Evolutionary conservation across 2,113 vertebrate species (phyloP).

Genomic region (Probosciger aterrimus): DNA sequence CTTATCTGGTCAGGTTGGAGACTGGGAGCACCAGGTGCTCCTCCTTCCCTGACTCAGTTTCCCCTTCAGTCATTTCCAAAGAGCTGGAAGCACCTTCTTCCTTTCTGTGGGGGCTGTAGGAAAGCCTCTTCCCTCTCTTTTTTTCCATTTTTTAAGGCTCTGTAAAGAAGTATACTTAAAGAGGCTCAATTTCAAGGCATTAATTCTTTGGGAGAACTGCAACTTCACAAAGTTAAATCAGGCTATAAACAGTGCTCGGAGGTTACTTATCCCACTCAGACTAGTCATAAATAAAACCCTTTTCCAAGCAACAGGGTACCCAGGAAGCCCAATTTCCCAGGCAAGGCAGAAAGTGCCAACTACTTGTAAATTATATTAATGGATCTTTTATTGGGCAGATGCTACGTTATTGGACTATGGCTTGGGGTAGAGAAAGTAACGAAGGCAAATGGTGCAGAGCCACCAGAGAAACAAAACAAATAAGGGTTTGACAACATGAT

Average conservation of each 20-base stretch:
- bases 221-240: neutral
- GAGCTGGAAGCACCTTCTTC: neutral
- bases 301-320: neutral
- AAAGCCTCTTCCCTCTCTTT: neutral
- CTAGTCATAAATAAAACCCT: neutral
- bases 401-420: neutral
- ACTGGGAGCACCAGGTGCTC: neutral
- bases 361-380: neutral
- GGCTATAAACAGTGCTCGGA: neutral
- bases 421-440: neutral
- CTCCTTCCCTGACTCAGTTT: neutral
- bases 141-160: neutral
- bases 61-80: neutral
- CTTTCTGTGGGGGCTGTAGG: neutral
- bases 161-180: neutral
- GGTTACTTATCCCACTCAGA: neutral
- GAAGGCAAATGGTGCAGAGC: neutral
- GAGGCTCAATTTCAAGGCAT: neutral
- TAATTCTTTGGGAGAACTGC: neutral
- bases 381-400: neutral
- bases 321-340: neutral
- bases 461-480: conserved; percentile 26
- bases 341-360: neutral
- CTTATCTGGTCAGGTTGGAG: neutral
- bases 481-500: neutral